Percentiles rank a stretch among this genome's conserved stretches.
Evolutionary conservation across 2,797 vertebrate genomes (phyloP).

Genomic region (Hydrolagus colliei): DNA sequence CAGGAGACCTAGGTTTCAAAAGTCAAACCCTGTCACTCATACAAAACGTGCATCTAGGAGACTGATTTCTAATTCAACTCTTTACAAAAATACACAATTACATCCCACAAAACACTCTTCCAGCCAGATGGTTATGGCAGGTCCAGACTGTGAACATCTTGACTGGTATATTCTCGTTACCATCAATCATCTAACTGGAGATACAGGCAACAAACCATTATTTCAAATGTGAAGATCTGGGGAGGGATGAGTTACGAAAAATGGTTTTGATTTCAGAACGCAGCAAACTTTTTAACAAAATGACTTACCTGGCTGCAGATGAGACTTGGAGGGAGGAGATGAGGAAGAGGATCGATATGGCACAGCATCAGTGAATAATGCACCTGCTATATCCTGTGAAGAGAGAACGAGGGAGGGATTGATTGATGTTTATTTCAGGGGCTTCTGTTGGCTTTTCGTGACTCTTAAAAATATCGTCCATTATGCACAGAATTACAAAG

Average conservation of each 20-base stretch:
- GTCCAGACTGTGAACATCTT: not conserved
- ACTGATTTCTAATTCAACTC: not conserved
- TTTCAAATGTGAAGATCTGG: not conserved
- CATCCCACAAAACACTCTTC: not conserved
- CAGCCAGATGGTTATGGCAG: not conserved
- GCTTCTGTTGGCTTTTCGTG: not conserved
- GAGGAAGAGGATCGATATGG: constrained; percentile 40
- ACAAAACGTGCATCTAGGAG: no score
- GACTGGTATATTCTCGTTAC: not conserved
- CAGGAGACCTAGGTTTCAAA: no score
- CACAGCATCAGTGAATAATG: constrained; percentile 71
- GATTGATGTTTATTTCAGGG: not conserved
- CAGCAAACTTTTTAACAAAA: not conserved
- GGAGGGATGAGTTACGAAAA: not conserved
- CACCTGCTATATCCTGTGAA: constrained; percentile 62
- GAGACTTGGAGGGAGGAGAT: constrained; percentile 35
- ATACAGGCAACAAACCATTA: not conserved
- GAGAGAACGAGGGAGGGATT: not conserved
- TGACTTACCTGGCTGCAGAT: constrained; percentile 42
- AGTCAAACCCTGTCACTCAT: no score
- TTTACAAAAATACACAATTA: not conserved
- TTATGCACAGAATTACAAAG: constrained; percentile 9
- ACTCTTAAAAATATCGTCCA: not conserved
- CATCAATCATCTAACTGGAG: not conserved
- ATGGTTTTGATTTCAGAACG: not conserved